These are phyloP conservation scores for Eupithecia tripunctaria DNA, from an alignment of 2,888 invertebrate genomes.

Conservation along the genomic window DNA sequence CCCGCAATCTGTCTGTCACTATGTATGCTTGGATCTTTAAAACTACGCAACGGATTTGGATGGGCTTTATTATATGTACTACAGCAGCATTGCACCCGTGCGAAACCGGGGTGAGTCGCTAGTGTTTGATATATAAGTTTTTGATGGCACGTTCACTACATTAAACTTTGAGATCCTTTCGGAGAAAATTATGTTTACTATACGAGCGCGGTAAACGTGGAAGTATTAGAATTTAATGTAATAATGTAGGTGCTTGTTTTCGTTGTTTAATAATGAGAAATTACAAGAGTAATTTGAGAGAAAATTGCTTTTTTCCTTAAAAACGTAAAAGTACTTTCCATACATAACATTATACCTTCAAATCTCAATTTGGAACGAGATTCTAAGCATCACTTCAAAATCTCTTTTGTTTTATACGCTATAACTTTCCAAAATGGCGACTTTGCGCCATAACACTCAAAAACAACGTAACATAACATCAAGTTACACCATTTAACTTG, in stretches of 20 bases:
- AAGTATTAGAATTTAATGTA: constrained; percentile 15
- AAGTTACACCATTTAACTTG: constrained; percentile 36
- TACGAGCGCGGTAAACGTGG: constrained; percentile 18
- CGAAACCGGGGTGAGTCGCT: too few relatives aligned
- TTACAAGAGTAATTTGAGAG: constrained; percentile 6
- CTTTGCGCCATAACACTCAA: constrained; percentile 26
- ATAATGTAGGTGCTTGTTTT: constrained; percentile 16
- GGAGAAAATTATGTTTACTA: neutral
- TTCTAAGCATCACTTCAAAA: constrained; percentile 18
- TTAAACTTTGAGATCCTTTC: constrained; percentile 10
- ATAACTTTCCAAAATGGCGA: constrained; percentile 21
- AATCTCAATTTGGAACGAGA: neutral
- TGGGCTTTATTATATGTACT: too few relatives aligned
- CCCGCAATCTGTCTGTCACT: too few relatives aligned
- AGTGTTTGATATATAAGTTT: neutral
- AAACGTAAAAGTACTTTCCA: neutral
- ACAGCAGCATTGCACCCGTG: too few relatives aligned
- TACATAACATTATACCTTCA: constrained; percentile 1
- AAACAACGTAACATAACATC: constrained; percentile 39
- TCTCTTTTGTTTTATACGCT: constrained; percentile 31
- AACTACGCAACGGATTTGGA: too few relatives aligned
- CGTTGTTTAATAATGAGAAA: constrained; percentile 21
- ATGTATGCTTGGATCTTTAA: too few relatives aligned
- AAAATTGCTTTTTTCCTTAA: constrained; percentile 17
- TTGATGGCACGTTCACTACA: neutral